phyloP scores from a whole-genome alignment of 2,113 vertebrate species.

The Eclectus roratus region DNA sequence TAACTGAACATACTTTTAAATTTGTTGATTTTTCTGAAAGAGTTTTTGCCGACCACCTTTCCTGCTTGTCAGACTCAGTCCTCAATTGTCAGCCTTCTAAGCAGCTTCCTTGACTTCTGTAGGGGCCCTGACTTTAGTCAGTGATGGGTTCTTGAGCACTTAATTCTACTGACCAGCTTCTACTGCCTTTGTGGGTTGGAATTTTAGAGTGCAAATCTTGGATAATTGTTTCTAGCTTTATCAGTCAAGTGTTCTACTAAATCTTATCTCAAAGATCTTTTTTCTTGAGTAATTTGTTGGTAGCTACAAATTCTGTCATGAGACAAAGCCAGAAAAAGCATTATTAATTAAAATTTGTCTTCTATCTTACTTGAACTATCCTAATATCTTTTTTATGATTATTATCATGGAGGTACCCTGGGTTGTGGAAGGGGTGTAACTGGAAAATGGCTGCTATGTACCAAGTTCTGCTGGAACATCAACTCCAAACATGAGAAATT shows the following conservation, averaged over 20 bases:
- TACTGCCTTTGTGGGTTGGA: neutral
- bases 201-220: neutral
- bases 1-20: neutral
- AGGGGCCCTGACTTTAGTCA: neutral
- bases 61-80: neutral
- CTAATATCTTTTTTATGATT: neutral
- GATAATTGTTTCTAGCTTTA: neutral
- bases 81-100: neutral
- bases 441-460: neutral
- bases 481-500: neutral
- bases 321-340: neutral
- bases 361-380: neutral
- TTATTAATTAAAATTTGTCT: neutral
- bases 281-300: neutral
- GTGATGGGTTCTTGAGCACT: neutral
- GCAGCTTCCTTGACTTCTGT: neutral
- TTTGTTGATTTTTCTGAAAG: neutral
- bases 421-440: neutral
- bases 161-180: neutral
- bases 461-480: neutral
- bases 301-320: neutral
- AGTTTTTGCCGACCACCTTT: neutral
- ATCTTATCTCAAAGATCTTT: neutral
- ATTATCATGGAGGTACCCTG: neutral
- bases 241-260: neutral